Evolutionary conservation across 2,797 vertebrate genomes (phyloP), one percentile per base, ranked within the genome.

Genomic region (Eospalax fontanierii): DNA sequence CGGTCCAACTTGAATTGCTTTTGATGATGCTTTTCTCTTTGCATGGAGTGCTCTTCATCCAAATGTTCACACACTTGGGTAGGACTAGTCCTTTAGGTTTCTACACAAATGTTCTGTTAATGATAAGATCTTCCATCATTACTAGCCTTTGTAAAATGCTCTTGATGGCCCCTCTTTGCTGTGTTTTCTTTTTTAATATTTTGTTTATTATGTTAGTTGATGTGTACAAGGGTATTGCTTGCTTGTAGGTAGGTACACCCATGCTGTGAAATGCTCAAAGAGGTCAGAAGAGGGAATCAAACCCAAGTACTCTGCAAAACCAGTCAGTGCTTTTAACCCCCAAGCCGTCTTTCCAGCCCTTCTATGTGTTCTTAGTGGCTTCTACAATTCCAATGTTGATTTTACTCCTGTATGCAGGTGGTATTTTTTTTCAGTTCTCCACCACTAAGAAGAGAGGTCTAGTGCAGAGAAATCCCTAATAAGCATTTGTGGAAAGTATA

Each of bases 91-190:
- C 24, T 92, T 79, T 79, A 68, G 2, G 5, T 81, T 70, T 95
- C 57, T 16, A 83, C 21, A 70, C 11, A 73, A 57, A 81, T 73
- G 50, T 54, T 40, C 38, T 30, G 50, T 89, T 85, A 50, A 59
- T 70, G 92, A 4, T 70, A 70, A 73, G 18, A 18, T 50, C 30
- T 93, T 38, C 66, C 40, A 40, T 81, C 50, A 95, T 18, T 24
- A n/a, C n/a, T n/a, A 93, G 21, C 40, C 46, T 90, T 90, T 92
- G 82, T 80, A 83, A 88, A 78, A 40, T 79, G 4, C 12, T 83
- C 46, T 66, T 59, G 66, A 6, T 79, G 65, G 2, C 74, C 22
- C 95, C 61, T 81, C 28, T 22, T 89, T 80, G 12, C 15, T 86
- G 0, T 87, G 11, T 65, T 93, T 89, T 91, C 66, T 74, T 75